Evolutionary conservation across 2,113 vertebrate genomes (phyloP).

Genomic region (Lipotes vexillifer): DNA sequence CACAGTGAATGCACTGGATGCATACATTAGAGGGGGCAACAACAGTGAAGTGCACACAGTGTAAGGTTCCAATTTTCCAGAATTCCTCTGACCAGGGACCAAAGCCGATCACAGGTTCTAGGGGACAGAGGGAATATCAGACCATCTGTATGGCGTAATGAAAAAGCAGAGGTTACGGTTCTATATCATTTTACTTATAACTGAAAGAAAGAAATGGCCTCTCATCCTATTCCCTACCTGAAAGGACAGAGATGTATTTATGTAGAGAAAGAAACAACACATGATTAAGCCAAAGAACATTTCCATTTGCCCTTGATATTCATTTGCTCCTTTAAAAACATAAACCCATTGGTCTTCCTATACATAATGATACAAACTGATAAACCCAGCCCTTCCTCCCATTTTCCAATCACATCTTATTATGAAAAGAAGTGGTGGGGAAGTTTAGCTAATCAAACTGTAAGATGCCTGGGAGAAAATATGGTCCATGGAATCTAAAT

Average conservation of each 20-base stretch:
- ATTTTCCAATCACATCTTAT: neutral
- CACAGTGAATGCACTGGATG: rapidly evolving
- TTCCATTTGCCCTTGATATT: neutral
- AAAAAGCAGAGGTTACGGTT: neutral
- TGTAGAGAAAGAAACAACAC: neutral
- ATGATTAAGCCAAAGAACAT: neutral
- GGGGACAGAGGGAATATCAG: neutral
- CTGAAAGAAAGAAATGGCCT: neutral
- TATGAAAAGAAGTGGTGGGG: no score
- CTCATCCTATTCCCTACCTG: neutral
- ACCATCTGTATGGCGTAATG: rapidly evolving
- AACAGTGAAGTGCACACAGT: neutral
- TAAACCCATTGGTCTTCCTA: neutral
- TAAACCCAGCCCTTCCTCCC: neutral
- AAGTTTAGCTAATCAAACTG: neutral
- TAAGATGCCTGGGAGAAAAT: neutral
- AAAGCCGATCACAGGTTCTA: neutral
- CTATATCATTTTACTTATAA: neutral
- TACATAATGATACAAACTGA: no score
- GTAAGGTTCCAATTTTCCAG: neutral
- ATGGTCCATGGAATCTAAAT: neutral
- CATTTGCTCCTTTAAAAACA: neutral
- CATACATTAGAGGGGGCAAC: rapidly evolving
- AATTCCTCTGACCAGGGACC: neutral
- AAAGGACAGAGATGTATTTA: neutral